Conservation (phyloP, 2,888 invertebrate genomes). For the Drosophila setosimentum region DNA sequence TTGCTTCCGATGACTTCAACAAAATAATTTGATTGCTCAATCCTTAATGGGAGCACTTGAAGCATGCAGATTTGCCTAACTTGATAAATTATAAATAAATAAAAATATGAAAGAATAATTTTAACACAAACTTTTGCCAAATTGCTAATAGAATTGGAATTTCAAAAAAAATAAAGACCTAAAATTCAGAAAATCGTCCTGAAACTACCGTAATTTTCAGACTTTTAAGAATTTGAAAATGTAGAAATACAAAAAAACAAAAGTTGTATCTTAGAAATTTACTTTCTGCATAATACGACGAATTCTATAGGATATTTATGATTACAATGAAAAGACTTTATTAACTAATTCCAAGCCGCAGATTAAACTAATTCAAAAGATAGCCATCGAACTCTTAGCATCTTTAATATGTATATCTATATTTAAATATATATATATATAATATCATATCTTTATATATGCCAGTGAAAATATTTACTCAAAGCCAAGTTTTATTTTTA, state of each 20-base stretch:
- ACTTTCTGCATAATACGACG: not conserved
- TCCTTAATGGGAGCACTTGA: not conserved
- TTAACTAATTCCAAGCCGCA: too few relatives aligned
- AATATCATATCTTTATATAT: not conserved
- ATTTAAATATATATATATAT: not conserved
- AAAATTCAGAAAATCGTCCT: not conserved
- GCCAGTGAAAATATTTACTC: not conserved
- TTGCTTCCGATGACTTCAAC: constrained; percentile 6
- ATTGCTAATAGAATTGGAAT: not conserved
- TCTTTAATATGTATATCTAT: not conserved
- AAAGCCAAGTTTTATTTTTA: not conserved
- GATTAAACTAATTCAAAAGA: not conserved
- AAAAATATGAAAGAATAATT: not conserved
- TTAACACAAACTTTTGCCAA: not conserved
- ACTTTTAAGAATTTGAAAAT: not conserved
- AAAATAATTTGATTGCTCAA: constrained; percentile 7
- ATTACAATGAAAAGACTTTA: not conserved
- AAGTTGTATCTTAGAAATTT: not conserved
- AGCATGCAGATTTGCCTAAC: not conserved
- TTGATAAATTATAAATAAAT: not conserved
- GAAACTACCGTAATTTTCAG: not conserved
- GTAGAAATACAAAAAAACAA: too few relatives aligned
- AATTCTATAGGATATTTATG: not conserved
- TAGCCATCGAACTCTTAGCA: not conserved
- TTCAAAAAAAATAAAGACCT: not conserved